Evolutionary conservation across 2,797 vertebrate genomes (phyloP).

Genomic region (Leuciscus waleckii): DNA sequence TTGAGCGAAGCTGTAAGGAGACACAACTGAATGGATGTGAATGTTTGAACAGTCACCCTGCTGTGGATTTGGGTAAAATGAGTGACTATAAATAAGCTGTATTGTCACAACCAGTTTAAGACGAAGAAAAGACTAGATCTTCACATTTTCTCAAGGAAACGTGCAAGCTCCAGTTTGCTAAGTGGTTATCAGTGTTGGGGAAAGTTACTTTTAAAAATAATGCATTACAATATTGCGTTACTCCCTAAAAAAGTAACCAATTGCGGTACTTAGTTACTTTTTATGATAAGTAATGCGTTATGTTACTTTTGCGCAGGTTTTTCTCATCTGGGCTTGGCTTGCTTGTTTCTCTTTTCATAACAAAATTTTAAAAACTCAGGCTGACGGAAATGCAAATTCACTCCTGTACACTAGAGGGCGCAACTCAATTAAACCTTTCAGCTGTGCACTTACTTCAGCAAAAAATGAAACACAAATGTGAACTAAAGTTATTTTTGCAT

Average conservation of each 20-base stretch:
- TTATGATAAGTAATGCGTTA: background rate
- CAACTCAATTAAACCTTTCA: background rate
- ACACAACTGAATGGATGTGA: slow-evolving; percentile 26
- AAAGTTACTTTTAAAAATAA: background rate
- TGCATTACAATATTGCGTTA: background rate
- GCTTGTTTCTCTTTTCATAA: background rate
- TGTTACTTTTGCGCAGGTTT: background rate
- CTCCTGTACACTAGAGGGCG: background rate
- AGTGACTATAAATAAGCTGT: slow-evolving; percentile 38
- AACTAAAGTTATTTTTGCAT: background rate
- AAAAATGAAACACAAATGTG: too few relatives aligned
- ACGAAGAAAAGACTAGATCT: slow-evolving; percentile 24
- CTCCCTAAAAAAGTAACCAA: background rate
- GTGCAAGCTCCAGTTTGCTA: background rate
- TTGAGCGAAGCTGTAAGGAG: slow-evolving; percentile 32
- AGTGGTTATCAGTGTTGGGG: background rate
- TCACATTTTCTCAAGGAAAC: slow-evolving; percentile 16
- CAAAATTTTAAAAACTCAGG: background rate
- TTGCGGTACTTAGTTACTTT: background rate
- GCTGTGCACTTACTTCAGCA: background rate
- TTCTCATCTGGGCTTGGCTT: background rate
- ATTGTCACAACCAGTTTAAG: slow-evolving; percentile 20
- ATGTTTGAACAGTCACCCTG: slow-evolving; percentile 42
- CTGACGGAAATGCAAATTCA: background rate
- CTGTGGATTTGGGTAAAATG: slow-evolving; percentile 35